Base-by-base conservation (phyloP, 2,888 invertebrate species). In the Actias luna region DNA sequence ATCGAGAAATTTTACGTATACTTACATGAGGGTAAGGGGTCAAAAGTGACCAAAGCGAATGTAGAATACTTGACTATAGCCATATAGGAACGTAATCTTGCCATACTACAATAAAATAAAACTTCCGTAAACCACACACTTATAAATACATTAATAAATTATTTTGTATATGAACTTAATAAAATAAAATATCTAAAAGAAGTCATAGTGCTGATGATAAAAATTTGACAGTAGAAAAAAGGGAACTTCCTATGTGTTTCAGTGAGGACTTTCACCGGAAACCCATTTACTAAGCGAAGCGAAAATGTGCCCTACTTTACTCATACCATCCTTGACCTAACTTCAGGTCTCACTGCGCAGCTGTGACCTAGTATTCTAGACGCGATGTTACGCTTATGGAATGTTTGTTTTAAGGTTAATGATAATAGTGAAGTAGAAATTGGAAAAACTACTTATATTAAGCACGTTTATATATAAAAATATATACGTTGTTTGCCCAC, bases 231-330 rank as follows among this genome's bases (percentile, higher is more conserved):
- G 8, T 50, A 12, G 25, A 3, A 22, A 12, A 22, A 8, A 50
- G 25, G 16, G 25, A 12, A 1, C 12, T 12, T n/a, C 27, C n/a
- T n/a, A n/a, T 29, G 55, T 29, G n/a, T 29, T 55, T 42, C 42
- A 29, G 29, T n/a, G 2, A 55, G 29, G 29, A 5, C 29, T 29
- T 27, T 55, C 29, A 55, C 55, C 29, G 2, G 29, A 29, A 55
- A 55, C 29, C 55, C 29, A 55, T 55, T 55, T 55, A 55, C 55
- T 29, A 55, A 55, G n/a, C 55, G 55, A 55, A 55, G 55, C 55
- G 29, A 10, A 50, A 55, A 55, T 29, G 29, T 27, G 27, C 5
- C n/a, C 16, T n/a, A n/a, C n/a, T 4, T 16, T 36, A n/a, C 16
- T 29, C 29, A n/a, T 55, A 10, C 29, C 29, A 29, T 29, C 55